Conservation (phyloP, 92 coral and sea anemone genomes). For the Phenganax stokvisi region DNA sequence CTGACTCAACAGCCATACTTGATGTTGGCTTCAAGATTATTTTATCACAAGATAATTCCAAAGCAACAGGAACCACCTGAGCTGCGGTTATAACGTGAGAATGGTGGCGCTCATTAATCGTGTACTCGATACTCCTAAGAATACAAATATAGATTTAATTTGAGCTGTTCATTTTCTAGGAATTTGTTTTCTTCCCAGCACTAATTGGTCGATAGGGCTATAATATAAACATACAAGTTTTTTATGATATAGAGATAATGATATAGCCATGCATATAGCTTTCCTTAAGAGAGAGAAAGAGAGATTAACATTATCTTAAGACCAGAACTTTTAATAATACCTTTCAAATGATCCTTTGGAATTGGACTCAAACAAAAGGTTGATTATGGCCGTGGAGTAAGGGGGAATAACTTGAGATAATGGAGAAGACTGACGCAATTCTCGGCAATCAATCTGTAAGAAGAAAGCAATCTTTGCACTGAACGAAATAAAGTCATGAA, state of each 20-base stretch:
- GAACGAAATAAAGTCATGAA: no score
- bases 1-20: conserved; percentile 70
- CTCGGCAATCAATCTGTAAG: conserved; percentile 88
- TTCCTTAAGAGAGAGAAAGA: no score
- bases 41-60: conserved; percentile 62
- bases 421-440: conserved; percentile 93
- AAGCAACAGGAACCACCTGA: conserved; percentile 86
- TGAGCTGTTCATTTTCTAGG: background rate
- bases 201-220: no score
- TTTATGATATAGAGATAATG: no score
- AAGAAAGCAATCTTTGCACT: background rate
- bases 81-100: conserved; percentile 81
- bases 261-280: no score
- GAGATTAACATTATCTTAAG: background rate
- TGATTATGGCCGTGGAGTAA: conserved; percentile 71
- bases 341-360: conserved; percentile 90
- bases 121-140: conserved; percentile 76
- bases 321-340: conserved; percentile 33
- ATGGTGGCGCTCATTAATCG: conserved; percentile 78
- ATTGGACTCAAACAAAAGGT: conserved; percentile 92
- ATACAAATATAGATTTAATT: background rate
- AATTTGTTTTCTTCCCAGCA: no score
- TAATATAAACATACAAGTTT: no score
- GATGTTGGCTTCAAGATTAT: conserved; percentile 61
- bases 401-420: conserved; percentile 96